Evolutionary conservation across 2,113 vertebrate species (phyloP).

Genomic region (Thamnophis sirtalis): DNA sequence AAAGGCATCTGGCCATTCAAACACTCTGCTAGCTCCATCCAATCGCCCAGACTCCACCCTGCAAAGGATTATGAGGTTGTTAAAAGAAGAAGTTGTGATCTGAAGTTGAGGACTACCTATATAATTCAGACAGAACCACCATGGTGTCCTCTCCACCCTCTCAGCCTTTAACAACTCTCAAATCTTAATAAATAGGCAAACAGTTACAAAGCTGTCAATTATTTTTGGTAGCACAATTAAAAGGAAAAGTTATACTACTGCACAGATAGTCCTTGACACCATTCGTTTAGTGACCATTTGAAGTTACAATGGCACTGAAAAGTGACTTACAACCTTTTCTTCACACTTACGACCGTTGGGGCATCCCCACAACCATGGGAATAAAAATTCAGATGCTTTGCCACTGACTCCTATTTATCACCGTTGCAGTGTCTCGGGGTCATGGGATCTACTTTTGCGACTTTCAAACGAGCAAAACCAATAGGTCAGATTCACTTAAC

Average conservation of each 20-base stretch:
- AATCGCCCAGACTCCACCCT: too few relatives aligned
- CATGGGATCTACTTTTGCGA: neutral
- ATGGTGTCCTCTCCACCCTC: too few relatives aligned
- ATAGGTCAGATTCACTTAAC: neutral
- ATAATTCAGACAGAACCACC: neutral
- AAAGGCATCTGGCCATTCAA: too few relatives aligned
- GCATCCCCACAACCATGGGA: accelerated
- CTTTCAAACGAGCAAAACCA: neutral
- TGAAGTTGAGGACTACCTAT: neutral
- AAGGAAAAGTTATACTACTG: neutral
- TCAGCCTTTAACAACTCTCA: too few relatives aligned
- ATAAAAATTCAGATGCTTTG: neutral
- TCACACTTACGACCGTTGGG: neutral
- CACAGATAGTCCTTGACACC: neutral
- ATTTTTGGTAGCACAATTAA: neutral
- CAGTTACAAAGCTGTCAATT: neutral
- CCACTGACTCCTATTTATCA: neutral
- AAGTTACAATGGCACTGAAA: neutral
- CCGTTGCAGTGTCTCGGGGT: neutral
- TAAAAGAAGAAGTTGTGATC: too few relatives aligned
- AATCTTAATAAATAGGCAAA: neutral
- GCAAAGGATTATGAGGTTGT: too few relatives aligned
- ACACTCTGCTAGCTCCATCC: too few relatives aligned
- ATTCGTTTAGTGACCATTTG: neutral
- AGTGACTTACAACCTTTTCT: neutral